These are phyloP conservation scores for Cryptoblepharus egeriae DNA, from an alignment of 2,797 vertebrate genomes.

Conservation along the genomic window DNA sequence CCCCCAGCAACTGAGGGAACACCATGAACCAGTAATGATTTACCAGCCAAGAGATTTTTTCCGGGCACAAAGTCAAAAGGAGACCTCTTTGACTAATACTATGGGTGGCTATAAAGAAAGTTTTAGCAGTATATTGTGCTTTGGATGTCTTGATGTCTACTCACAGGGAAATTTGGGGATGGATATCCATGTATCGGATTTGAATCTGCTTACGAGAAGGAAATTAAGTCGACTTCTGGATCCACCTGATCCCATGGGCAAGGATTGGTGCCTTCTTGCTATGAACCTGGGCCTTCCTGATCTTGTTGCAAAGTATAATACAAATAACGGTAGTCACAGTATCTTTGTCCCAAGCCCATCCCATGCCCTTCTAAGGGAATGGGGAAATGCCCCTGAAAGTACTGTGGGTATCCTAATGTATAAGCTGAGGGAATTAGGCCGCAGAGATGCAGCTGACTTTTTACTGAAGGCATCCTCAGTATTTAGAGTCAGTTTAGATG, in stretches of 20 bases:
- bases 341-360: constrained; percentile 87
- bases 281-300: constrained; percentile 97
- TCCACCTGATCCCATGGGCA: constrained; percentile 94
- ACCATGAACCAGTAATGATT: constrained; percentile 93
- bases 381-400: constrained; percentile 86
- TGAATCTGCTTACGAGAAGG: constrained; percentile 87
- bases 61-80: constrained; percentile 89
- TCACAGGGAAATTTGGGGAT: constrained; percentile 89
- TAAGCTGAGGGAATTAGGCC: constrained; percentile 93
- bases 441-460: constrained; percentile 94
- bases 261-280: constrained; percentile 98
- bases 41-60: constrained; percentile 98
- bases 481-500: constrained; percentile 90
- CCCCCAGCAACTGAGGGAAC: constrained; percentile 95
- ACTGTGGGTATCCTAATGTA: constrained; percentile 90
- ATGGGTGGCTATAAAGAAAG: constrained; percentile 97
- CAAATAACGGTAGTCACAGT: constrained; percentile 78
- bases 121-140: constrained; percentile 93
- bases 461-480: constrained; percentile 91
- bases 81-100: constrained; percentile 92
- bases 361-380: constrained; percentile 90
- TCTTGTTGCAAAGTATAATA: constrained; percentile 92
- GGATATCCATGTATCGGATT: constrained; percentile 88
- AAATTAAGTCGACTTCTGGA: constrained; percentile 95
- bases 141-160: constrained; percentile 93